Evolutionary conservation across 2,888 invertebrate genomes (phyloP).

Genomic region (Synergus japonicus): DNA sequence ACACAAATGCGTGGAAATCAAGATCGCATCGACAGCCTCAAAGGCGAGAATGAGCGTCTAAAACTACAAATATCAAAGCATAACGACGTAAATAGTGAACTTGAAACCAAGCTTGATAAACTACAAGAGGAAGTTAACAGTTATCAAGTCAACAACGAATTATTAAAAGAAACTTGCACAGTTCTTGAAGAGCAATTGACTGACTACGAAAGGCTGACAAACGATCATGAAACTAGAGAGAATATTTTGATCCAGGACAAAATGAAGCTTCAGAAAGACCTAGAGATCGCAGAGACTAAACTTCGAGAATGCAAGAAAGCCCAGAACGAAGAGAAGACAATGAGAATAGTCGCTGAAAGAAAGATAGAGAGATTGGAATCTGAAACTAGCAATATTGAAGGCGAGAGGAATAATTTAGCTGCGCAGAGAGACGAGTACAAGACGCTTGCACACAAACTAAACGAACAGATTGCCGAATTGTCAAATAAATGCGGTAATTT

Average conservation of each 20-base stretch:
- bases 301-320: conserved; percentile 76
- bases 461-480: conserved; percentile 69
- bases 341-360: conserved; percentile 80
- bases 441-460: conserved; percentile 71
- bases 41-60: conserved; percentile 69
- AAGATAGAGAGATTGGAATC: conserved; percentile 77
- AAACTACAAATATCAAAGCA: conserved; percentile 58
- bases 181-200: conserved; percentile 89
- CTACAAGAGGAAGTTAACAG: conserved; percentile 69
- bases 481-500: conserved; percentile 66
- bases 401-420: conserved; percentile 66
- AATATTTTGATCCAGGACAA: conserved; percentile 77
- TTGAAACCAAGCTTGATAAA: conserved; percentile 69
- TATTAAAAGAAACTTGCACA: conserved; percentile 88
- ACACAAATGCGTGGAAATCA: conserved; percentile 69
- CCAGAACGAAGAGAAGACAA: conserved; percentile 80
- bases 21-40: conserved; percentile 68
- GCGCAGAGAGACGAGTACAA: conserved; percentile 73
- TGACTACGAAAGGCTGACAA: conserved; percentile 86
- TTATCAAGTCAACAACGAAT: conserved; percentile 80
- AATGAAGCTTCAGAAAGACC: conserved; percentile 78
- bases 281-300: conserved; percentile 79
- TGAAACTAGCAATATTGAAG: conserved; percentile 71
- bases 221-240: conserved; percentile 80
- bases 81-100: conserved; percentile 70